Evolutionary conservation across 2,888 invertebrate species (phyloP), one percentile per base, ranked within the genome.

Genomic region (Morpho achilles): DNA sequence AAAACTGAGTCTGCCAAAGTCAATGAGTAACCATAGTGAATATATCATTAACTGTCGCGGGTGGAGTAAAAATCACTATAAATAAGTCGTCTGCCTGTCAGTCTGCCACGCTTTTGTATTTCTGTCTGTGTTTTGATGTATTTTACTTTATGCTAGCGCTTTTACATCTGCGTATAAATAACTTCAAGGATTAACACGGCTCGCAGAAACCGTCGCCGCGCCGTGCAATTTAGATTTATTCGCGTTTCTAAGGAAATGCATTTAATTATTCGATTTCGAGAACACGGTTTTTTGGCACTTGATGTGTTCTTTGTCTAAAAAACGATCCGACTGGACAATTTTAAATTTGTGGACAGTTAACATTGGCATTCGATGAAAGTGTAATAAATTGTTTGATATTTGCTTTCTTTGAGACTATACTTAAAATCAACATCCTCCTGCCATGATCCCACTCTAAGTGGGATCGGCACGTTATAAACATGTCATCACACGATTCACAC

Each of bases 1-100:
- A 56, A 61, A 61, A 56, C 49, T 59, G 55, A 10, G 49, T 53
- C 53, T 51, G 49, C 47, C 53, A 55, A 46, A 42, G 61, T 58
- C 67, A 62, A 61, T 60, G 54, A 56, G 51, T 58, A 61, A 67
- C 50, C 52, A 59, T 56, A 41, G 52, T 53, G 52, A 55, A 70
- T 71, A 69, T 69, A 69, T 69, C 68, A 69, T 65, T 65, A 65
- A 58, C 50, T 65, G 67, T 67, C 67, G 62, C 49, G 42, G 16
- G 46, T 51, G 56, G 65, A 61, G 63, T 59, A 64, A 64, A 67
- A 64, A 61, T 57, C 50, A 61, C 75, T 77, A 79, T 76, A 77
- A 78, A 82, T 76, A 63, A 58, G 64, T 76, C 72, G 80, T 81
- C 82, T 80, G 83, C 79, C 76, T 69, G 82, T 87, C 85, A 80